phyloP scores from a whole-genome alignment of 2,888 invertebrate species.

The Dusona sp. region DNA sequence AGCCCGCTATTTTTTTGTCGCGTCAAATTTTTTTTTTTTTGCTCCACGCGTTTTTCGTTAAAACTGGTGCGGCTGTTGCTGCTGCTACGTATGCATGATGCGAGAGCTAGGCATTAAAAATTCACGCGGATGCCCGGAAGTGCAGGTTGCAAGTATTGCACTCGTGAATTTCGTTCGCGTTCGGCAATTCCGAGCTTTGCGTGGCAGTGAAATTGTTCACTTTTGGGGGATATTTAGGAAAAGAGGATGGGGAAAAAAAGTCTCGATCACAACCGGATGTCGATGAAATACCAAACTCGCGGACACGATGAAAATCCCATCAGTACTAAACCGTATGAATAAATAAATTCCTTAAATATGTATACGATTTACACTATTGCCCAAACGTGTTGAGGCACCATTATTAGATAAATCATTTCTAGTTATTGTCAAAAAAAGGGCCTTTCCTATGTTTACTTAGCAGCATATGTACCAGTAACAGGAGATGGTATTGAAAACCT shows the following conservation, averaged over 20 bases:
- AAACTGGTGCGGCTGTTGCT: slow-evolving; percentile 34
- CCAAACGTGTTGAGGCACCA: neutral
- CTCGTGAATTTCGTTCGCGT: slow-evolving; percentile 45
- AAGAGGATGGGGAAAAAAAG: slow-evolving; percentile 6
- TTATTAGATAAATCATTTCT: neutral
- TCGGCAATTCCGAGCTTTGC: slow-evolving; percentile 21
- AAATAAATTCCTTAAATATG: slow-evolving; percentile 75
- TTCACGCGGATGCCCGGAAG: slow-evolving; percentile 64
- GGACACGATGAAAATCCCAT: slow-evolving; percentile 79
- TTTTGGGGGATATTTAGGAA: slow-evolving; percentile 32
- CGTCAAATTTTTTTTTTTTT: slow-evolving; percentile 41
- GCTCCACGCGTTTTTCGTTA: slow-evolving; percentile 1
- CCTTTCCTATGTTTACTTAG: neutral
- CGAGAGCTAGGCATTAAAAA: slow-evolving; percentile 61
- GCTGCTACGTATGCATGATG: slow-evolving; percentile 63
- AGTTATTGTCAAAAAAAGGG: neutral
- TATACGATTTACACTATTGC: slow-evolving; percentile 11
- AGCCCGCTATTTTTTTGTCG: slow-evolving; percentile 37
- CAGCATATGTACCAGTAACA: no score
- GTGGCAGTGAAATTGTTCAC: slow-evolving; percentile 56
- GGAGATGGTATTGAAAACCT: neutral
- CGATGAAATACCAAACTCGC: slow-evolving; percentile 59
- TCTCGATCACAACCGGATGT: slow-evolving; percentile 55
- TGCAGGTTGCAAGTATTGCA: slow-evolving; percentile 59
- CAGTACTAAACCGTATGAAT: slow-evolving; percentile 78